Base-by-base conservation (phyloP, 2,113 vertebrate genomes). In the Pachycephala philippinensis region DNA sequence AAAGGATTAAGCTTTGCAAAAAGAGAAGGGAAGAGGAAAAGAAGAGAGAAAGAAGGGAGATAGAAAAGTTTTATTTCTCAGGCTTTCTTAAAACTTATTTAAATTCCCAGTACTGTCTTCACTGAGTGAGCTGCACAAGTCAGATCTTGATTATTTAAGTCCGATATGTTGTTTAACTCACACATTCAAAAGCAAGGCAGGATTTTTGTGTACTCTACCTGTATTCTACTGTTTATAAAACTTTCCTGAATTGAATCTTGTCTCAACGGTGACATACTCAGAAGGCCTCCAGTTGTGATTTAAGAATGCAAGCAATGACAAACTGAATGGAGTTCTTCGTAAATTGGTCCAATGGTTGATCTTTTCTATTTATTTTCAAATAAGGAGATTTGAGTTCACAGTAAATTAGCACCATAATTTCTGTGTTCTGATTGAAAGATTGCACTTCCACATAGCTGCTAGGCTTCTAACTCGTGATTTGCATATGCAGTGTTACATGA, bases 361-460 rank as follows among this genome's bases (percentile, higher is more conserved):
- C 37, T 94, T 95, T 86, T 61, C 85, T 94, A 56, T 94, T 91
- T 96, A 90, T 95, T 95, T 95, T 95, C 76, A 95, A 78, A 93
- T 93, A 92, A 75, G 86, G 76, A 90, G 27, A 56, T 92, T 74
- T 71, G 47, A 91, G 68, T 66, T 95, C 90, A 86, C 75, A 87
- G 64, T 70, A 89, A 95, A 95, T 96, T 87, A 85, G 87, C 77
- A 87, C 57, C 50, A 59, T 79, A 79, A 93, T 95, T 96, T 96
- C 63, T 90, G 47, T 8, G 22, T 94, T 95, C 82, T 91, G 87
- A 88, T 86, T 94, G 92, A 95, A 93, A 94, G 90, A 92, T 83
- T 94, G 63, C 82, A 70, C 78, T 90, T 94, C 81, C 63, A 94
- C 47, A 74, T 88, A 91, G 68, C 84, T 94, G 35, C 64, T 88